phyloP scores from a whole-genome alignment of 2,113 vertebrate species.

The Sporophila hypoxantha region DNA sequence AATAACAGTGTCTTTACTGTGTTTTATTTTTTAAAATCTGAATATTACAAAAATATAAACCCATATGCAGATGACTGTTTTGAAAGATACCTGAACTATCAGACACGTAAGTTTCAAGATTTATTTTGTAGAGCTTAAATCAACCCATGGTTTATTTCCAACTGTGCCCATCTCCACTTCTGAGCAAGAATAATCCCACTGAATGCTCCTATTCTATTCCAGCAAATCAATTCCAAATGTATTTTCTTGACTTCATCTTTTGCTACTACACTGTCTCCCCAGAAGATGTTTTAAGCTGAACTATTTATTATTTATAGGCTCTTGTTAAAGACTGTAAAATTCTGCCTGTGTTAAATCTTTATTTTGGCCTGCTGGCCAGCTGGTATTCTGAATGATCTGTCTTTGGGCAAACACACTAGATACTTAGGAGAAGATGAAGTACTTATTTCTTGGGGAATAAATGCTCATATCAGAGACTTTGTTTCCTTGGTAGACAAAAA shows the following conservation, averaged over 20 bases:
- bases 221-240: conserved; percentile 8
- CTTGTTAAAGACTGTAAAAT: neutral
- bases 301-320: conserved; percentile 27
- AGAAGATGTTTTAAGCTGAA: conserved; percentile 13
- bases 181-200: neutral
- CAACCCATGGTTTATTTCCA: neutral
- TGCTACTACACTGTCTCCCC: neutral
- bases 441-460: neutral
- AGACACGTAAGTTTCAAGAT: neutral
- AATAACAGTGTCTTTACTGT: neutral
- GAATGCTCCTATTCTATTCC: neutral
- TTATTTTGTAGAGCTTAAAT: neutral
- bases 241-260: neutral
- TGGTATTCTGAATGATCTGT: neutral
- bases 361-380: neutral
- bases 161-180: neutral
- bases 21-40: neutral
- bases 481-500: neutral
- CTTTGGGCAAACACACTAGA: neutral
- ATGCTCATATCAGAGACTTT: neutral
- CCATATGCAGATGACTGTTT: neutral
- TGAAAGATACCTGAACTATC: neutral
- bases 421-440: neutral
- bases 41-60: neutral
- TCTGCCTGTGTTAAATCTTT: neutral